Percentiles rank a stretch among this genome's conserved stretches.
phyloP scores from a whole-genome alignment of 2,113 vertebrate genomes.

The Eretmodus cyanostictus region DNA sequence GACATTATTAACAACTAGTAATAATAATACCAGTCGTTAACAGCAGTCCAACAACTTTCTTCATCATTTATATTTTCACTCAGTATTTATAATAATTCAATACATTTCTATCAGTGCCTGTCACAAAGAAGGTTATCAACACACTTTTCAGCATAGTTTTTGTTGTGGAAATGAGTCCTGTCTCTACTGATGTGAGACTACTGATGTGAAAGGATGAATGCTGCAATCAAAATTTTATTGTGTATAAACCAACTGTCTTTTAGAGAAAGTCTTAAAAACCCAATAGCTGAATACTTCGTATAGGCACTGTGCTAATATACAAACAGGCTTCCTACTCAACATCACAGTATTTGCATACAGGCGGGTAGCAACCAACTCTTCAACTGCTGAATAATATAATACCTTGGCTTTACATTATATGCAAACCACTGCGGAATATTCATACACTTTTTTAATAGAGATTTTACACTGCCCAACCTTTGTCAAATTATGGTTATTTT shows the following conservation, averaged over 20 bases:
- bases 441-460: background rate
- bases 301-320: background rate
- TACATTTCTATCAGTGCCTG: background rate
- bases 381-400: background rate
- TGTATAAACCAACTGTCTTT: background rate
- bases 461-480: background rate
- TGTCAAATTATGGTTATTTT: background rate
- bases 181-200: background rate
- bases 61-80: background rate
- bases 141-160: background rate
- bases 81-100: background rate
- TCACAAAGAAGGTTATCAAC: background rate
- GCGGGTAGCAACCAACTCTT: background rate
- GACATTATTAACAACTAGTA: background rate
- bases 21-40: background rate
- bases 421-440: background rate
- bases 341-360: background rate
- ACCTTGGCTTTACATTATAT: background rate
- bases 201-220: background rate
- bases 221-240: background rate
- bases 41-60: background rate
- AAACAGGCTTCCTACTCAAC: background rate
- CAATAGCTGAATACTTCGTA: background rate
- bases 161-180: background rate
- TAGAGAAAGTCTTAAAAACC: background rate